A percentile compares a stretch with the other conserved stretches of the same genome.
These are phyloP conservation scores for Anthonomus grandis DNA, from an alignment of 1,140 invertebrate genomes.

Conservation along the genomic window DNA sequence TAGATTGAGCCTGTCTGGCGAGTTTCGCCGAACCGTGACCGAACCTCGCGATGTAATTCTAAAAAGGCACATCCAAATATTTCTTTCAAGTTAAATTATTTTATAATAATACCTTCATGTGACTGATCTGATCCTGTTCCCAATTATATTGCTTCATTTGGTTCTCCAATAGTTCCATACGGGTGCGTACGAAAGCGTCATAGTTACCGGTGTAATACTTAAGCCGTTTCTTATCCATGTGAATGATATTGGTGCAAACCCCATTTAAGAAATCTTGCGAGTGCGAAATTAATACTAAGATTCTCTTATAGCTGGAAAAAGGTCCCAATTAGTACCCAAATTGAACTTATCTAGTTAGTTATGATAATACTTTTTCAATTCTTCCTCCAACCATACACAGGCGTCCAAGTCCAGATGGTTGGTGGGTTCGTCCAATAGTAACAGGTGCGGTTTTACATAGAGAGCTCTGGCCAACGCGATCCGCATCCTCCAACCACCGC, in stretches of 20 bases:
- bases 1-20: conserved; percentile 97
- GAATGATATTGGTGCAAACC: conserved; percentile 98
- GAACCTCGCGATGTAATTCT: conserved; percentile 98
- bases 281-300: conserved; percentile 98
- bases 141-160: conserved; percentile 99
- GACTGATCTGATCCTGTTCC: conserved; percentile 99
- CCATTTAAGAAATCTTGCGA: conserved; percentile 99
- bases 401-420: conserved; percentile 99
- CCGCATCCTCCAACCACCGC: conserved; percentile 98
- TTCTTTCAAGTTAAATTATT: background rate
- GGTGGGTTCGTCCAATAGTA: conserved; percentile 94
- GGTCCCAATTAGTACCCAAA: no score
- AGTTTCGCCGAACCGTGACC: conserved; percentile 98
- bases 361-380: conserved; percentile 75
- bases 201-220: conserved; percentile 96
- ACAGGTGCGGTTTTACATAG: conserved; percentile 89
- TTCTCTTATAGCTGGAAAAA: conserved; percentile 80
- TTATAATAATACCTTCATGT: conserved; percentile 82
- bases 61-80: conserved; percentile 34
- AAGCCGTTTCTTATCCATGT: conserved; percentile 89
- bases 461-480: conserved; percentile 95
- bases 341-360: conserved; percentile 2
- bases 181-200: conserved; percentile 89
- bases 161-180: conserved; percentile 94
- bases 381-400: conserved; percentile 99